phyloP scores from a whole-genome alignment of 2,113 vertebrate species.

The Pleuronectes platessa region DNA sequence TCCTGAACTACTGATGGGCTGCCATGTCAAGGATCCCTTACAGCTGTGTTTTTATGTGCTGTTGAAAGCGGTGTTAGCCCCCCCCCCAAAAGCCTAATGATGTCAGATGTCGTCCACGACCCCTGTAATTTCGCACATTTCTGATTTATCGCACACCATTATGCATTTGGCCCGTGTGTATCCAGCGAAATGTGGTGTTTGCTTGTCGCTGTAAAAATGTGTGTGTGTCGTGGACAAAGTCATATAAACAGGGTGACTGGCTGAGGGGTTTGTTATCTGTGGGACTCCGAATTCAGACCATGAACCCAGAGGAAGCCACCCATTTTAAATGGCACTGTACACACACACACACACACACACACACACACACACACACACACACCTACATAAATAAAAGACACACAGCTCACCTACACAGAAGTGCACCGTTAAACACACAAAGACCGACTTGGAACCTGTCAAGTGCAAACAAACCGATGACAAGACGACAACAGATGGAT shows the following conservation, averaged over 20 bases:
- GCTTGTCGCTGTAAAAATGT: conserved; percentile 26
- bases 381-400: not conserved
- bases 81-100: not conserved
- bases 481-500: conserved; percentile 78
- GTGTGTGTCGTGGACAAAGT: conserved; percentile 32
- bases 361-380: conserved; percentile 39
- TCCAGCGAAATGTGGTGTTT: conserved; percentile 14
- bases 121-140: conserved; percentile 35
- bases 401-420: conserved; percentile 59
- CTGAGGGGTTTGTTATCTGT: conserved; percentile 40
- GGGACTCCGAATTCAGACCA: conserved; percentile 38
- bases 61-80: conserved; percentile 4
- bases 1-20: conserved; percentile 35
- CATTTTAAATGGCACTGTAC: conserved; percentile 49
- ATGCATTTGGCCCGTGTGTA: not conserved
- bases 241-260: conserved; percentile 38
- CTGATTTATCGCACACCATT: conserved; percentile 42
- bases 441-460: conserved; percentile 77
- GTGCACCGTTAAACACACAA: conserved; percentile 74
- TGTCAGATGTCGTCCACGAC: conserved; percentile 35
- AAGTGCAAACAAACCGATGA: conserved; percentile 78
- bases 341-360: not conserved
- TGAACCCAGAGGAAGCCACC: conserved; percentile 54
- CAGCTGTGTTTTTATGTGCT: conserved; percentile 14
- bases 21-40: conserved; percentile 25